Evolutionary conservation across 2,113 vertebrate genomes (phyloP), one percentile per base, ranked within the genome.

Genomic region (Grus americana): DNA sequence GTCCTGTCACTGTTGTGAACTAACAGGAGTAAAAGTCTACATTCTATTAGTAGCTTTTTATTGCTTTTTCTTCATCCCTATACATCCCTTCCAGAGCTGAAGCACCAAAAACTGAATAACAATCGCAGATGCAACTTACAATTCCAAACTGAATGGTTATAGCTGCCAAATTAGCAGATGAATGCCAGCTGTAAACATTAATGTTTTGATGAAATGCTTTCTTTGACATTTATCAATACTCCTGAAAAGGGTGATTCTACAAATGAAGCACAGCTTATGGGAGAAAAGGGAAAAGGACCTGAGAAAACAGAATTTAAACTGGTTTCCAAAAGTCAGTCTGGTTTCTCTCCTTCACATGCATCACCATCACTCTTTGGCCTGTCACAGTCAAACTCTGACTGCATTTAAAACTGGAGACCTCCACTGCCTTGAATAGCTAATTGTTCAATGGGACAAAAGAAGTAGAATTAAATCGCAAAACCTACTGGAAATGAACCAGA

Each of bases 341-440:
- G 11, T 90, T 94, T 93, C 66, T 72, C 61, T 92, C 65, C 83
- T 91, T 94, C 36, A 1, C 57, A 82, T 81, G 91, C 76, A 94
- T 68, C 91, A 91, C 68, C 66, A 86, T 63, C 47, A 52, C 59
- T 67, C 47, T 59, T 42, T 65, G 46, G 62, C 50, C 29, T 85
- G 61, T 55, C 74, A 92, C 76, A 84, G 36, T 32, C 73, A 76
- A 92, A 80, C 50, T 72, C 79, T 66, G 49, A 74, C 79, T 80
- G 75, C 59, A 91, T 96, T 92, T 94, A 79, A 61, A 96, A 90
- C n/a, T 80, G 50, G 22, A 85, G 32, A 92, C 65, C 46, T 94
- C n/a, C 70, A 54, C 32, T 58, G 73, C 80, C 47, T 84, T 94
- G 52, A 94, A 93, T 30, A 93, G 61, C 38, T 82, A 68, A 87